These are phyloP conservation scores for Acronicta aceris DNA, from an alignment of 2,888 invertebrate species.

Conservation along the genomic window DNA sequence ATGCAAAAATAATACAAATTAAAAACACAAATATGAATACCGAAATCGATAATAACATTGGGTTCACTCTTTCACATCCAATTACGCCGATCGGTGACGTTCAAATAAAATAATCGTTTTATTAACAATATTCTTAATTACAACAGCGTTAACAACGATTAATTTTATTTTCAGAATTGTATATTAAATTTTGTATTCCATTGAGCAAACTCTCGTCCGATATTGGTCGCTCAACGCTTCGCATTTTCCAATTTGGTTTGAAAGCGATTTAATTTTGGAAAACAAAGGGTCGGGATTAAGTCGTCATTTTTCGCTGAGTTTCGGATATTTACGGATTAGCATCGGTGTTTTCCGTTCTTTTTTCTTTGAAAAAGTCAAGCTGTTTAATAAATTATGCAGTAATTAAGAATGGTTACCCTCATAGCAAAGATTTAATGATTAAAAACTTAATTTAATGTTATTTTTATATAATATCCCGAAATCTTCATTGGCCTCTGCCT, in stretches of 20 bases:
- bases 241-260: conserved; percentile 76
- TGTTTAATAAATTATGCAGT: background rate
- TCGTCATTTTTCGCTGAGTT: conserved; percentile 64
- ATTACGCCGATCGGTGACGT: conserved; percentile 2
- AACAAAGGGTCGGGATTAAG: conserved; percentile 79
- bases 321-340: conserved; percentile 53
- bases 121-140: conserved; percentile 33
- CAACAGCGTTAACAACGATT: conserved; percentile 32
- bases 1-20: background rate
- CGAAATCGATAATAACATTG: conserved; percentile 5
- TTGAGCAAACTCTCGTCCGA: conserved; percentile 47
- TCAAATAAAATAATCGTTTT: conserved; percentile 25
- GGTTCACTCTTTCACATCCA: conserved; percentile 18
- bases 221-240: conserved; percentile 55
- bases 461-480: too few species aligned
- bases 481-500: too few species aligned
- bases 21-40: conserved; percentile 2
- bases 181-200: conserved; percentile 56
- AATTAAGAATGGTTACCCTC: too few species aligned
- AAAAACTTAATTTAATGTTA: too few species aligned
- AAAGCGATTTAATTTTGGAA: conserved; percentile 80
- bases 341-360: conserved; percentile 33
- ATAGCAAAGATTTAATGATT: too few species aligned
- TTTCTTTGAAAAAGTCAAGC: background rate
- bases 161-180: conserved; percentile 50